Evolutionary conservation across 2,113 vertebrate species (phyloP).

Genomic region (Campylomormyrus tamandua): DNA sequence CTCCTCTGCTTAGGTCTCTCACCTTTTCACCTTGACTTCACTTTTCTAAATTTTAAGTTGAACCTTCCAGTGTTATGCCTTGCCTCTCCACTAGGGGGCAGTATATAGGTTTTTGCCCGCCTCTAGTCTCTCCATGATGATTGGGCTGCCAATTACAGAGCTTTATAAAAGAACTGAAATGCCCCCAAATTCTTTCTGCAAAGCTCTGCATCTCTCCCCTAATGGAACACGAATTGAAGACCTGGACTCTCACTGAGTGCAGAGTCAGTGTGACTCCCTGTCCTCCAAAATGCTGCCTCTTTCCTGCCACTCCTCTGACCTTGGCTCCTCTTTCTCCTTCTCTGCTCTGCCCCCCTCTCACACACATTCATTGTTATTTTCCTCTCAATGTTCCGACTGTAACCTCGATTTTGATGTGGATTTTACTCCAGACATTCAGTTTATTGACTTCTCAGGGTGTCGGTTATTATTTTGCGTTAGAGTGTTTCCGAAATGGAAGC

Average conservation of each 20-base stretch:
- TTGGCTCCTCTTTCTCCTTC: not conserved
- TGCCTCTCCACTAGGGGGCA: not conserved
- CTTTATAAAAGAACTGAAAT: not conserved
- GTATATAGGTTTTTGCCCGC: not conserved
- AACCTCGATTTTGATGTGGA: not conserved
- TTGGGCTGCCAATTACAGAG: not conserved
- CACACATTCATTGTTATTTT: not conserved
- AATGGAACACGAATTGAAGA: not conserved
- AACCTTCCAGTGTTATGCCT: not conserved
- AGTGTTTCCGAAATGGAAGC: not conserved
- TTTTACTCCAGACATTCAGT: not conserved
- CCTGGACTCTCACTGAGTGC: not conserved
- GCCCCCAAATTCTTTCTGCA: not conserved
- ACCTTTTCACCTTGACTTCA: not conserved
- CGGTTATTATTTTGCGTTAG: not conserved
- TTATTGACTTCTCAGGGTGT: not conserved
- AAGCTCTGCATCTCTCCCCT: not conserved
- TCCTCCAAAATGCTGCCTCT: not conserved
- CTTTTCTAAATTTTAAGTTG: not conserved
- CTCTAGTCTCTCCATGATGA: not conserved
- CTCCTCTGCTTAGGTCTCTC: not conserved
- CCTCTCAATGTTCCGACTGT: not conserved
- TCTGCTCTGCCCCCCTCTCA: not conserved
- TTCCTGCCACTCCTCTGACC: not conserved
- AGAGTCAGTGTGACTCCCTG: not conserved